Evolutionary conservation across 2,797 vertebrate species (phyloP).

Genomic region (Meda fulgida): DNA sequence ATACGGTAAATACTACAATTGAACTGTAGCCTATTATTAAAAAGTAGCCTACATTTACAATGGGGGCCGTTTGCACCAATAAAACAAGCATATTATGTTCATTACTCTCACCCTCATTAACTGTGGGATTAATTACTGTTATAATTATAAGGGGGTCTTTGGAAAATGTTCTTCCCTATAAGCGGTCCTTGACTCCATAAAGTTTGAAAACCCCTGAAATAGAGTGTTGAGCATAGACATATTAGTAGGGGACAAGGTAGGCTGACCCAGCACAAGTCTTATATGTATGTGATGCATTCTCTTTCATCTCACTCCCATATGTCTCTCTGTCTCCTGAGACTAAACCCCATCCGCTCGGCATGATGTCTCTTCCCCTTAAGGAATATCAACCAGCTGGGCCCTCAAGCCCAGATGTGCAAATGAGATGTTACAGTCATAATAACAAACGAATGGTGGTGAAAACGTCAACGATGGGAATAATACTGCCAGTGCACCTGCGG

Average conservation of each 20-base stretch:
- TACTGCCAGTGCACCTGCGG: background rate
- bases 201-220: too few species aligned
- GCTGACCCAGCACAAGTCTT: background rate
- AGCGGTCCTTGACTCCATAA: too few species aligned
- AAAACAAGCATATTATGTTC: too few species aligned
- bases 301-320: conserved; percentile 34
- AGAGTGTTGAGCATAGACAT: background rate
- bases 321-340: conserved; percentile 33
- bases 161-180: too few species aligned
- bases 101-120: too few species aligned
- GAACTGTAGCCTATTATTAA: too few species aligned
- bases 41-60: too few species aligned
- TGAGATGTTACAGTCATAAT: conserved; percentile 19
- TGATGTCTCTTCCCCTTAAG: conserved; percentile 39
- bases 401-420: conserved; percentile 37
- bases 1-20: too few species aligned
- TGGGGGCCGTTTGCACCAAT: too few species aligned
- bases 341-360: conserved; percentile 23
- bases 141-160: too few species aligned
- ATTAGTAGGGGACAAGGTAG: conserved; percentile 13
- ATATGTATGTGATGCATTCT: background rate
- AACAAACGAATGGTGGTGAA: conserved; percentile 16
- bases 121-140: too few species aligned
- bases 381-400: conserved; percentile 36
- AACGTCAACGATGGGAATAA: background rate